Evolutionary conservation across 2,113 vertebrate genomes (phyloP).

Genomic region (Stegastes partitus): DNA sequence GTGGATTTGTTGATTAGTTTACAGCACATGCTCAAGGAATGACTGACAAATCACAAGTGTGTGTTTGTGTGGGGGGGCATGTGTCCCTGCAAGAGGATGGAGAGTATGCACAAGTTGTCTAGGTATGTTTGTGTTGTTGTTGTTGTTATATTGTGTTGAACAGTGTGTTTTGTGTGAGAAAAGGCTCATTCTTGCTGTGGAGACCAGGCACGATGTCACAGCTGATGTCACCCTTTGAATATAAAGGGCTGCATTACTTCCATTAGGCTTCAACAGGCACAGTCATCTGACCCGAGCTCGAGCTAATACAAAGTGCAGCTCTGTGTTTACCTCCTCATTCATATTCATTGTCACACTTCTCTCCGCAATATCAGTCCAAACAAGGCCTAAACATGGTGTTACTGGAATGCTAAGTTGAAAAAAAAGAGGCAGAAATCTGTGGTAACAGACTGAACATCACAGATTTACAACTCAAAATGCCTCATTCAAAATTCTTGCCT

Average conservation of each 20-base stretch:
- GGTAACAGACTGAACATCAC: neutral
- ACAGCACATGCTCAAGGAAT: constrained; percentile 52
- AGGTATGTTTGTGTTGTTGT: constrained; percentile 31
- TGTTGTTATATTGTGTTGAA: constrained; percentile 48
- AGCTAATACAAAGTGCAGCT: constrained; percentile 72
- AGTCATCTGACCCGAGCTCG: constrained; percentile 58
- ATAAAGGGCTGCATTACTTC: constrained; percentile 79
- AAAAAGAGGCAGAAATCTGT: constrained; percentile 8
- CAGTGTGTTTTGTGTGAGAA: constrained; percentile 58
- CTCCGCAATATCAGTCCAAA: constrained; percentile 42
- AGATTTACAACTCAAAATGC: neutral
- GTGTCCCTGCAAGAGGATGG: constrained; percentile 4
- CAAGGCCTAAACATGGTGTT: constrained; percentile 14
- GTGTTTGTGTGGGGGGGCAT: constrained; percentile 23
- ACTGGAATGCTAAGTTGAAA: constrained; percentile 22
- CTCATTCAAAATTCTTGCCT: neutral
- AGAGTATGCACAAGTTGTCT: constrained; percentile 17
- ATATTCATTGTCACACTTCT: constrained; percentile 72
- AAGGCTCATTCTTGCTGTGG: constrained; percentile 79
- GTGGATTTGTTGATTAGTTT: constrained; percentile 59
- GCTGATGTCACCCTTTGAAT: constrained; percentile 84
- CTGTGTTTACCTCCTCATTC: constrained; percentile 78
- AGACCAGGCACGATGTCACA: constrained; percentile 82
- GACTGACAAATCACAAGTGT: constrained; percentile 62
- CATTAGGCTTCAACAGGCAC: constrained; percentile 59